These are phyloP conservation scores for Nilaparvata lugens DNA, from an alignment of 1,140 invertebrate genomes.

Conservation along the genomic window DNA sequence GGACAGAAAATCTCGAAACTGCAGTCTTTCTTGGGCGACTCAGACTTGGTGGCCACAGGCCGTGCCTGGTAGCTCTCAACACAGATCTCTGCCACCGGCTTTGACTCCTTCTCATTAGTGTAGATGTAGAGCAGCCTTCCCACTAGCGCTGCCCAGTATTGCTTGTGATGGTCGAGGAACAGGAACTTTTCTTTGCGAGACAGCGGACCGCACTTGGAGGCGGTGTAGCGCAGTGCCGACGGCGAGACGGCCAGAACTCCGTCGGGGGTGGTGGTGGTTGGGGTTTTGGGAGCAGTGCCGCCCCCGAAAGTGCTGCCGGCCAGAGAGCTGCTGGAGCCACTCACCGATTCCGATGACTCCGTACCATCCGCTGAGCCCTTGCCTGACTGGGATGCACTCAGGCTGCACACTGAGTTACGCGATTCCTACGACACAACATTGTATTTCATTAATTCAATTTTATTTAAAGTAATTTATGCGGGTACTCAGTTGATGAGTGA, in stretches of 20 bases:
- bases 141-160: constrained; percentile 21
- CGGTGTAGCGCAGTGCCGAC: constrained; percentile 21
- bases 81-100: constrained; percentile 16
- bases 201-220: constrained; percentile 19
- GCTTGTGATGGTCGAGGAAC: constrained; percentile 20
- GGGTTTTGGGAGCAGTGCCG: neutral
- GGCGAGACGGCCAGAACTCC: constrained; percentile 21
- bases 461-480: no score
- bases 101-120: constrained; percentile 21
- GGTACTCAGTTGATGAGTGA: no score
- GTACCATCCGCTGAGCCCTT: neutral
- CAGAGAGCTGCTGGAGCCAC: neutral
- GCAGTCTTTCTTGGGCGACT: constrained; percentile 19
- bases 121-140: constrained; percentile 20
- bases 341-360: neutral
- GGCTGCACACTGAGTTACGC: neutral
- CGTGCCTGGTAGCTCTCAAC: constrained; percentile 21
- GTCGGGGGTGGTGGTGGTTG: neutral
- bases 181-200: constrained; percentile 20
- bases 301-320: neutral
- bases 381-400: neutral
- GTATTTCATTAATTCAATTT: no score
- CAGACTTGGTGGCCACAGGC: constrained; percentile 1
- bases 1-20: constrained; percentile 22
- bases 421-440: no score